Evolutionary conservation across 2,888 invertebrate species (phyloP).

Genomic region (Drosophila austrosaltans): DNA sequence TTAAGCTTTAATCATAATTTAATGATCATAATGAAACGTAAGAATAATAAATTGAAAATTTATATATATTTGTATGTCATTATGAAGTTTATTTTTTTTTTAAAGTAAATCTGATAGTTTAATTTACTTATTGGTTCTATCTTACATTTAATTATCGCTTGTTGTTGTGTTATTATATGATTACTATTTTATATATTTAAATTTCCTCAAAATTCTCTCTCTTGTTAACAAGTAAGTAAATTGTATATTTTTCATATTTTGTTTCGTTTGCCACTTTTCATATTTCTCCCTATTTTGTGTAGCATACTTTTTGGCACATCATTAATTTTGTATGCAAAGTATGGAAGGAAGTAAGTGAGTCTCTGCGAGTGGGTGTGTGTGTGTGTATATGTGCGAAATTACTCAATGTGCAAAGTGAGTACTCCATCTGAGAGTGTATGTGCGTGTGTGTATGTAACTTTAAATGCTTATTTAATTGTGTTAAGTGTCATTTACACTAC

Average conservation of each 20-base stretch:
- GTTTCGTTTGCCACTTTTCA: background rate
- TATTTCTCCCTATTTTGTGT: conserved; percentile 35
- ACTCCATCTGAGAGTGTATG: conserved; percentile 27
- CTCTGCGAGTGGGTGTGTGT: conserved; percentile 6
- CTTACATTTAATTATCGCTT: no score
- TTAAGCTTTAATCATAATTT: conserved; percentile 9
- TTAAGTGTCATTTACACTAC: conserved; percentile 76
- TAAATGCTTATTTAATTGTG: conserved; percentile 79
- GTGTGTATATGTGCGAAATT: conserved; percentile 51
- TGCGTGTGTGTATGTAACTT: conserved; percentile 51
- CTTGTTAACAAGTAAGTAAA: no score
- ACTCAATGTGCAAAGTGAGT: conserved; percentile 57
- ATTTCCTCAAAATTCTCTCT: no score
- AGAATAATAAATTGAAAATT: background rate
- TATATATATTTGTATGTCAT: no score
- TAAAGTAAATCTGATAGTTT: no score
- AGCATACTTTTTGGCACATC: conserved; percentile 68
- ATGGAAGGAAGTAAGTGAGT: conserved; percentile 43
- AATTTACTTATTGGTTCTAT: no score
- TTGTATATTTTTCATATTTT: background rate
- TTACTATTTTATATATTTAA: no score
- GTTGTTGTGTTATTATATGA: no score
- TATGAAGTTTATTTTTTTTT: no score
- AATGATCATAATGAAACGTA: background rate
- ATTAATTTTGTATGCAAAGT: conserved; percentile 68